These are phyloP conservation scores for Idaea biselata DNA, from an alignment of 2,888 invertebrate species.

Conservation along the genomic window DNA sequence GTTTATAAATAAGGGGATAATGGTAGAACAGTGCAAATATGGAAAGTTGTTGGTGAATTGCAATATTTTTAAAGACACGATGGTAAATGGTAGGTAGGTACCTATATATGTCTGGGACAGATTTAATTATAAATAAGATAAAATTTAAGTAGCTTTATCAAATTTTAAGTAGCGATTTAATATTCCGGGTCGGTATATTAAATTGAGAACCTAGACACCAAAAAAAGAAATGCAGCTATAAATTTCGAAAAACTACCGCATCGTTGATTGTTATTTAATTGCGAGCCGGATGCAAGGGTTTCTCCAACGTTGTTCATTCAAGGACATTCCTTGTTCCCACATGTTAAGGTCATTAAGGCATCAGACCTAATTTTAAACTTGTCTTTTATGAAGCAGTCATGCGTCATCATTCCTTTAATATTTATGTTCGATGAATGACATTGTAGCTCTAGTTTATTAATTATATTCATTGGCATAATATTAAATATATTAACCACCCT, in stretches of 20 bases:
- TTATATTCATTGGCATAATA: too few relatives aligned
- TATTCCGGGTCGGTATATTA: too few relatives aligned
- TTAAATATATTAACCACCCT: too few relatives aligned
- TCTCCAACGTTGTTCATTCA: constrained; percentile 46
- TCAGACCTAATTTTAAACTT: constrained; percentile 25
- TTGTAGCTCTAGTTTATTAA: neutral
- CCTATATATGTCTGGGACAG: too few relatives aligned
- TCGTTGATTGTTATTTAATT: constrained; percentile 31
- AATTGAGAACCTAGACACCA: neutral
- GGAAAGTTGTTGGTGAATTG: neutral
- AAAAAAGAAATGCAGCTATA: neutral
- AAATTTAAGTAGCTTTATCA: too few relatives aligned
- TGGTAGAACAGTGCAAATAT: neutral
- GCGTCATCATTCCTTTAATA: neutral
- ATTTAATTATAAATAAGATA: too few relatives aligned
- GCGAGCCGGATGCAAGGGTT: constrained; percentile 56
- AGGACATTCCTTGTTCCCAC: constrained; percentile 59
- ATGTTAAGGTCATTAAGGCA: constrained; percentile 46
- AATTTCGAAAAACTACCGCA: constrained; percentile 6
- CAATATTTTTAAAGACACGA: neutral
- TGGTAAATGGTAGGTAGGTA: neutral
- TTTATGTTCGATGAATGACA: neutral
- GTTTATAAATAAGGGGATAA: too few relatives aligned
- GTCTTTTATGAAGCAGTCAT: constrained; percentile 19
- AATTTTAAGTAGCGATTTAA: too few relatives aligned